Conservation (phyloP, 2,113 vertebrate species). For the Martes martes region DNA sequence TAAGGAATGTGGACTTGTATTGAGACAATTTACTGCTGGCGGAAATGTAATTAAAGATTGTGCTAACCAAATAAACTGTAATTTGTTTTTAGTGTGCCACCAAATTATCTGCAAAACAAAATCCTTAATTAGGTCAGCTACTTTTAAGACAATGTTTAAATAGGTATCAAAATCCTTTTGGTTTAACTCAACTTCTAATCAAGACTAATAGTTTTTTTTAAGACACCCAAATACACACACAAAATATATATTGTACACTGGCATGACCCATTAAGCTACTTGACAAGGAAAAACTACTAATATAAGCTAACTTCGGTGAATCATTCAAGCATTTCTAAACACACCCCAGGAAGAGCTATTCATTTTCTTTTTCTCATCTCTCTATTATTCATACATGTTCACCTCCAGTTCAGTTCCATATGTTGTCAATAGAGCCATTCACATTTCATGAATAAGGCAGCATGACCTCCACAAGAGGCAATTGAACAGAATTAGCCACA, state of each 20-base stretch:
- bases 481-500: conserved; percentile 88
- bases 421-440: conserved; percentile 83
- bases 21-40: conserved; percentile 84
- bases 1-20: conserved; percentile 85
- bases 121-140: conserved; percentile 76
- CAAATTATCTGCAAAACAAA: conserved; percentile 79
- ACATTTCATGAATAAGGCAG: conserved; percentile 78
- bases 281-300: conserved; percentile 5
- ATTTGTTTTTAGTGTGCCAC: conserved; percentile 76
- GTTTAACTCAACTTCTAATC: conserved; percentile 60
- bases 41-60: conserved; percentile 85
- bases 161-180: conserved; percentile 51
- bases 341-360: neutral
- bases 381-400: conserved; percentile 46
- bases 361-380: conserved; percentile 44
- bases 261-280: too few species aligned
- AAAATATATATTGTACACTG: neutral
- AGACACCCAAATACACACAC: neutral
- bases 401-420: conserved; percentile 75
- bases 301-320: conserved; percentile 3
- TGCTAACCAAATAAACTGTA: conserved; percentile 79
- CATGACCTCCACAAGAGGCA: conserved; percentile 84
- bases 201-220: neutral
- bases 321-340: conserved; percentile 17
- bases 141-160: conserved; percentile 69